These are phyloP conservation scores for Drosophila ohnishii DNA, from an alignment of 1,140 invertebrate genomes.

Conservation along the genomic window DNA sequence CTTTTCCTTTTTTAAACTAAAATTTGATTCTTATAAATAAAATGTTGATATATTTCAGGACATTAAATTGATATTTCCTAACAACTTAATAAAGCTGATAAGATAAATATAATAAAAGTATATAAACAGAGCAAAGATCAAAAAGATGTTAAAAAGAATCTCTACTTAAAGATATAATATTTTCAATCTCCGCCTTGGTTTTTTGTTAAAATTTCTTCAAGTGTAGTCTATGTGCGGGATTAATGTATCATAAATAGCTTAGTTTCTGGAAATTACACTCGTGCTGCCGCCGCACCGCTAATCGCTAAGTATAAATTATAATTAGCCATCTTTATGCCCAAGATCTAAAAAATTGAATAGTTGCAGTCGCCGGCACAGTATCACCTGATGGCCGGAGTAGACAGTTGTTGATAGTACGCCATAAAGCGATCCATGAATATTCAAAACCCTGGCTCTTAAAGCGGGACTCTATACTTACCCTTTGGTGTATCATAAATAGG, in stretches of 20 bases:
- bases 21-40: too few relatives aligned
- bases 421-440: conserved; percentile 36
- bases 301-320: conserved; percentile 56
- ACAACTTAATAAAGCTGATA: background rate
- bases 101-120: background rate
- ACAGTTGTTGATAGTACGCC: conserved; percentile 2
- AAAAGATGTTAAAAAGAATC: background rate
- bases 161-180: background rate
- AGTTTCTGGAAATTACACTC: conserved; percentile 44
- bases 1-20: background rate
- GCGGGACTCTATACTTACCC: conserved; percentile 6
- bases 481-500: conserved; percentile 6
- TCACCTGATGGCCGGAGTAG: conserved; percentile 23
- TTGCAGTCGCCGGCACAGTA: conserved; percentile 18
- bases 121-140: background rate
- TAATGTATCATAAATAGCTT: conserved; percentile 59
- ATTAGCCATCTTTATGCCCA: conserved; percentile 49
- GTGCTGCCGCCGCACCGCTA: conserved; percentile 13
- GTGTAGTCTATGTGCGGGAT: conserved; percentile 18
- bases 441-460: conserved; percentile 15
- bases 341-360: conserved; percentile 54
- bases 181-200: rapidly evolving
- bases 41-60: background rate
- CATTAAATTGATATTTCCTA: background rate
- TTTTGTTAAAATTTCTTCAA: background rate